These are phyloP conservation scores for Athalia cordata DNA, from an alignment of 2,888 invertebrate species.

Conservation along the genomic window DNA sequence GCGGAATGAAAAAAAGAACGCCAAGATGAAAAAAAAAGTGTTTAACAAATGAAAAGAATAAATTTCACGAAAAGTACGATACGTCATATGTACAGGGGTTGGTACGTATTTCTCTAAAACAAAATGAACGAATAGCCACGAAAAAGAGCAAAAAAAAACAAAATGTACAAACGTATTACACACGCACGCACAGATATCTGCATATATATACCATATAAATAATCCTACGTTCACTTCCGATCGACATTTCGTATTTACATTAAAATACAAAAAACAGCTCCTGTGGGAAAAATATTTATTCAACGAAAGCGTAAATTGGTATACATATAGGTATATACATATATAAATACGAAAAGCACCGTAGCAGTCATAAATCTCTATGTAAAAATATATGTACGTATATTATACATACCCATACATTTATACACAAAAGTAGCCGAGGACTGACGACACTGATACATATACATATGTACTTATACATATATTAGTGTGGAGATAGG, in stretches of 20 bases:
- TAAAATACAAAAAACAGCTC: not conserved
- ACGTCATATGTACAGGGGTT: too few relatives aligned
- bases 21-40: too few relatives aligned
- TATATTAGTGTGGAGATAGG: not conserved
- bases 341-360: constrained; percentile 1
- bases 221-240: constrained; percentile 20
- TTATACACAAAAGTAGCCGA: constrained; percentile 20
- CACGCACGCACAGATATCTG: not conserved
- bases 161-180: not conserved
- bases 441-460: not conserved
- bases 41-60: too few relatives aligned
- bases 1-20: too few relatives aligned
- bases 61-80: too few relatives aligned
- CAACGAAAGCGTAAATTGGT: constrained; percentile 25
- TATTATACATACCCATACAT: too few relatives aligned
- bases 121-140: not conserved
- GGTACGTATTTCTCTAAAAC: too few relatives aligned
- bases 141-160: too few relatives aligned
- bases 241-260: constrained; percentile 16
- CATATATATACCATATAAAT: not conserved
- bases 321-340: too few relatives aligned
- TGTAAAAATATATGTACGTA: constrained; percentile 5
- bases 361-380: constrained; percentile 22
- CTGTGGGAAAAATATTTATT: constrained; percentile 13
- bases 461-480: not conserved